Conservation (phyloP, 2,797 vertebrate species). For the Stomatorhinus walkeri region DNA sequence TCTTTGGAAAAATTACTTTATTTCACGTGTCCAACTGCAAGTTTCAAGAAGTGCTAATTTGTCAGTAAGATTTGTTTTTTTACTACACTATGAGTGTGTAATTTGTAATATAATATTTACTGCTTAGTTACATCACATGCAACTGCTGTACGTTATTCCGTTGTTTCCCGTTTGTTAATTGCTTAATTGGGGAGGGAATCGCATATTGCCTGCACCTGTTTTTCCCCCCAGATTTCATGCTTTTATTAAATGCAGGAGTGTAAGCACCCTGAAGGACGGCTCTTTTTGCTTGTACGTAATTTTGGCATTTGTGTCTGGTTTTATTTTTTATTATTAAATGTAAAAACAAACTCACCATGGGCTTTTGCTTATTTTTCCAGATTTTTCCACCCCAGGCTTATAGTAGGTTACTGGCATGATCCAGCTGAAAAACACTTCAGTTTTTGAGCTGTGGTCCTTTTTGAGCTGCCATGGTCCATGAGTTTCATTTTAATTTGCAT, state of each 20-base stretch:
- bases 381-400: background rate
- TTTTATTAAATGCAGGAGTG: background rate
- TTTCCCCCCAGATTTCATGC: background rate
- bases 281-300: background rate
- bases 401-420: background rate
- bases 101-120: background rate
- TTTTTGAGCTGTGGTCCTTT: background rate
- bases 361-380: background rate
- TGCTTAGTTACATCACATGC: background rate
- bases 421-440: background rate
- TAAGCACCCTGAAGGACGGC: background rate
- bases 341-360: background rate
- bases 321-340: constrained; percentile 7
- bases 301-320: background rate
- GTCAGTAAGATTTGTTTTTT: background rate
- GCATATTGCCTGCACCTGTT: background rate
- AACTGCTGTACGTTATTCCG: background rate
- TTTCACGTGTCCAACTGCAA: background rate
- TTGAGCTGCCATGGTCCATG: background rate
- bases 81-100: background rate
- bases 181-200: background rate
- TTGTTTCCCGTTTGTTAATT: background rate
- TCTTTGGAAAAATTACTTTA: background rate
- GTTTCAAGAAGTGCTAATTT: background rate
- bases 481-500: background rate